Evolutionary conservation across 1,140 invertebrate genomes (phyloP), one percentile per base, ranked within the genome.

Genomic region (Triops cancriformis): DNA sequence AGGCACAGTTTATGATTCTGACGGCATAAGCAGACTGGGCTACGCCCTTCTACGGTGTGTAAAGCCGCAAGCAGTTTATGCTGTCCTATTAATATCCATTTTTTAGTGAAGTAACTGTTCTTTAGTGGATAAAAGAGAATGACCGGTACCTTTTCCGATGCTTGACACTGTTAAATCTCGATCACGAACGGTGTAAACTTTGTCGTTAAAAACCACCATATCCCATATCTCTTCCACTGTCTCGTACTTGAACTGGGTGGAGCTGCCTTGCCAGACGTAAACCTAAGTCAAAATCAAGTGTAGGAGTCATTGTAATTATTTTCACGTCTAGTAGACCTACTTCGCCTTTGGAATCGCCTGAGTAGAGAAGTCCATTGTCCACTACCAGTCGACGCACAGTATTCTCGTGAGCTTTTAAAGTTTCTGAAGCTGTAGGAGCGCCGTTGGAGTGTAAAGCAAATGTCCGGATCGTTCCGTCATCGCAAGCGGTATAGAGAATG

Each of bases 171-270:
- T 42, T 26, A 78, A 73, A 41, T 78, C 77, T 9, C 77, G 77
- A 41, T 78, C 77, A n/a, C 77, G 72, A n/a, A 41, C 45, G 7
- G 77, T 73, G n/a, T 78, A 78, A 28, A 78, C 31, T 26, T 9
- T 37, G 11, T 78, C 41, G 14, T 73, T 73, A 6, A 26, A 10
- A 11, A 78, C 31, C n/a, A 41, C 73, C 28, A 78, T 27, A 45
- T 78, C 77, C 77, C 77, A 78, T n/a, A 78, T 72, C 73, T 78
- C 77, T 45, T 78, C 77, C 26, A 43, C 4, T 14, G 73, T 78
- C 41, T 78, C 77, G 42, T 73, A 78, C 1, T 27, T 31, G 73
- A 31, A 73, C 14, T 18, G 7, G 5, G 43, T 27, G 11, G 26
- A 43, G 26, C 74, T 43, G 26, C 42, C 42, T 73, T 74, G 28